Percentiles rank a stretch among this genome's conserved stretches.
phyloP scores from a whole-genome alignment of 1,140 invertebrate species.

The Sogatella furcifera region DNA sequence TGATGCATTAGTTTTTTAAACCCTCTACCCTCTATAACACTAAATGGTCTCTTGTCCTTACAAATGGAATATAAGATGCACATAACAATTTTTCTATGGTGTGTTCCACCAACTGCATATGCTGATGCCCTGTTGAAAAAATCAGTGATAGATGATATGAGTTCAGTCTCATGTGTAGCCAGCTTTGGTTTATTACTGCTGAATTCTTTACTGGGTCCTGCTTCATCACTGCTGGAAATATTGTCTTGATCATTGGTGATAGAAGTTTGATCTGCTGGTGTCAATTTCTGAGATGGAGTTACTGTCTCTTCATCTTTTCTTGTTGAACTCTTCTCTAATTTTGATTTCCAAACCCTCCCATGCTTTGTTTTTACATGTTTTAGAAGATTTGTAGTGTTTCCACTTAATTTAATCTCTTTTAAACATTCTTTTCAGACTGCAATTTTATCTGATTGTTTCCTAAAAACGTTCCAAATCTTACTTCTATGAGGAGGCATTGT shows the following conservation, averaged over 20 bases:
- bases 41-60: slow-evolving; percentile 8
- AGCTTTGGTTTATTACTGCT: not conserved
- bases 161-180: too few species aligned
- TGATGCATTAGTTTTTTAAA: not conserved
- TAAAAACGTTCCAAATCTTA: not conserved
- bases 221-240: not conserved
- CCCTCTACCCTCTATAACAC: not conserved
- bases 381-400: slow-evolving; percentile 3
- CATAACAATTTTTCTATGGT: not conserved
- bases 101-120: not conserved
- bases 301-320: too few species aligned
- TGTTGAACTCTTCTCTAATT: not conserved
- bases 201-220: not conserved
- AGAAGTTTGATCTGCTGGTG: not conserved
- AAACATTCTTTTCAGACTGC: slow-evolving; percentile 1
- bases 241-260: not conserved
- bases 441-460: not conserved
- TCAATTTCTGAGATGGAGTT: not conserved
- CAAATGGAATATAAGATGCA: not conserved
- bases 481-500: slow-evolving; percentile 2
- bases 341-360: too few species aligned
- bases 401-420: slow-evolving; percentile 1
- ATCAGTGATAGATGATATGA: not conserved
- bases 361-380: slow-evolving; percentile 1
- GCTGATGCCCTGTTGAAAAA: not conserved